Evolutionary conservation across 2,888 invertebrate genomes (phyloP).

Genomic region (Drosophila mercatorum): DNA sequence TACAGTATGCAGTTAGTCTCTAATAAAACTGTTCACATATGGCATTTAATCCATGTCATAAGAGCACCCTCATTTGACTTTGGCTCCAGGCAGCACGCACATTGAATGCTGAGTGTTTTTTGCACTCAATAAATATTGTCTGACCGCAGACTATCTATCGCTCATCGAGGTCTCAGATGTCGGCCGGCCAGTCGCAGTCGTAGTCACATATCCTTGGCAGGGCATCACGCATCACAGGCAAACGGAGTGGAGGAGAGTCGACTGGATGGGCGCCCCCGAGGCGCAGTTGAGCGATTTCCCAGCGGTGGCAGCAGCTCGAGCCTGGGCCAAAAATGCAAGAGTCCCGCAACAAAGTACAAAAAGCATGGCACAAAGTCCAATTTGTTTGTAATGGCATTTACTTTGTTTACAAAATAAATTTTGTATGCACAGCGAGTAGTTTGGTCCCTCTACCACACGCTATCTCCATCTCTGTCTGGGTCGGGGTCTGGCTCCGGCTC

Average conservation of each 20-base stretch:
- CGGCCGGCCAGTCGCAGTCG: conserved; percentile 30
- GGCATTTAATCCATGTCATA: conserved; percentile 1
- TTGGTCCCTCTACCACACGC: conserved; percentile 23
- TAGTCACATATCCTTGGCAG: conserved; percentile 32
- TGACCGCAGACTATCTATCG: conserved; percentile 62
- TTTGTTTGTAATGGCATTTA: conserved; percentile 80
- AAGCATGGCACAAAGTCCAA: conserved; percentile 78
- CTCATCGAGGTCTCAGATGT: conserved; percentile 67
- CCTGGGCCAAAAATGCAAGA: conserved; percentile 42
- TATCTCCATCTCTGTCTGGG: conserved; percentile 12
- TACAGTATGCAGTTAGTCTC: neutral
- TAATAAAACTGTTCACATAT: neutral
- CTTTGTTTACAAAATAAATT: conserved; percentile 80
- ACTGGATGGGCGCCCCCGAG: conserved; percentile 35
- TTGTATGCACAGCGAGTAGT: conserved; percentile 80
- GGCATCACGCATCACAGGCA: conserved; percentile 40
- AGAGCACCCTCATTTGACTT: conserved; percentile 16
- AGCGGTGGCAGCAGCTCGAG: conserved; percentile 43
- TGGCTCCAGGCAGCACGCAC: conserved; percentile 37
- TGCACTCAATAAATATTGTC: conserved; percentile 75
- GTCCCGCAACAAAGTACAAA: conserved; percentile 55
- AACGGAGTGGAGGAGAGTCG: neutral
- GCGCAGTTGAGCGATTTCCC: conserved; percentile 67
- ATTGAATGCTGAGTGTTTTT: conserved; percentile 47
- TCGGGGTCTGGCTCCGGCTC: neutral